Conservation (phyloP, 2,113 vertebrate species). For the Bufo bufo region DNA sequence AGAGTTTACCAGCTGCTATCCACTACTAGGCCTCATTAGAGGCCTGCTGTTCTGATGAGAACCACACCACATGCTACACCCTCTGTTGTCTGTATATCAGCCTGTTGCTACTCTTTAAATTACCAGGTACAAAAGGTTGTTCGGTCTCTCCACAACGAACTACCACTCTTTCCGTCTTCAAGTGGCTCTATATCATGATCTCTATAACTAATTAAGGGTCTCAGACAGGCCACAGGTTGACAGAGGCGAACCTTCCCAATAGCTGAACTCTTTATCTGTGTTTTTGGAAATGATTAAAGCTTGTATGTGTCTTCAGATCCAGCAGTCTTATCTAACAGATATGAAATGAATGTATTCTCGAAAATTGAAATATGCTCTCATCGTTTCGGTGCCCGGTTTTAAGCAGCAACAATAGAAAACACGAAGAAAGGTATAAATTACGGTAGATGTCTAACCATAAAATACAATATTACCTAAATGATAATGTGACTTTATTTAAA, state of each 20-base stretch:
- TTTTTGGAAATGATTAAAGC: slow-evolving; percentile 62
- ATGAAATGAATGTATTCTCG: slow-evolving; percentile 52
- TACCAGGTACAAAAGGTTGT: slow-evolving; percentile 82
- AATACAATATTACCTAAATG: background rate
- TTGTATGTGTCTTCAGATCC: slow-evolving; percentile 61
- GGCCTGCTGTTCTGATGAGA: slow-evolving; percentile 96
- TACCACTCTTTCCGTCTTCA: slow-evolving; percentile 73
- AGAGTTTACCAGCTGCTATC: slow-evolving; percentile 99
- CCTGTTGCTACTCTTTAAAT: slow-evolving; percentile 87
- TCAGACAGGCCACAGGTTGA: slow-evolving; percentile 78
- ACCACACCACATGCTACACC: slow-evolving; percentile 95
- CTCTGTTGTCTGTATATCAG: slow-evolving; percentile 77
- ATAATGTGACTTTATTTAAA: background rate
- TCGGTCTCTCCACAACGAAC: slow-evolving; percentile 73
- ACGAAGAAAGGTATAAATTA: background rate
- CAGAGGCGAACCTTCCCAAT: slow-evolving; percentile 64
- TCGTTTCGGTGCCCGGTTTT: background rate
- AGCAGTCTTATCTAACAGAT: slow-evolving; percentile 50
- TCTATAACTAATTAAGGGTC: slow-evolving; percentile 79
- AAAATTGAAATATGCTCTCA: slow-evolving; percentile 30
- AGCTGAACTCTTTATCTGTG: slow-evolving; percentile 60
- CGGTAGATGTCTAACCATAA: background rate
- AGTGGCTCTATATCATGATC: slow-evolving; percentile 82
- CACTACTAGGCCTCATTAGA: slow-evolving; percentile 94
- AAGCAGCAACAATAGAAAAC: background rate